Percentiles rank a stretch among this genome's conserved stretches.
Conservation (phyloP, 2,113 vertebrate genomes). For the Heterochromis multidens region DNA sequence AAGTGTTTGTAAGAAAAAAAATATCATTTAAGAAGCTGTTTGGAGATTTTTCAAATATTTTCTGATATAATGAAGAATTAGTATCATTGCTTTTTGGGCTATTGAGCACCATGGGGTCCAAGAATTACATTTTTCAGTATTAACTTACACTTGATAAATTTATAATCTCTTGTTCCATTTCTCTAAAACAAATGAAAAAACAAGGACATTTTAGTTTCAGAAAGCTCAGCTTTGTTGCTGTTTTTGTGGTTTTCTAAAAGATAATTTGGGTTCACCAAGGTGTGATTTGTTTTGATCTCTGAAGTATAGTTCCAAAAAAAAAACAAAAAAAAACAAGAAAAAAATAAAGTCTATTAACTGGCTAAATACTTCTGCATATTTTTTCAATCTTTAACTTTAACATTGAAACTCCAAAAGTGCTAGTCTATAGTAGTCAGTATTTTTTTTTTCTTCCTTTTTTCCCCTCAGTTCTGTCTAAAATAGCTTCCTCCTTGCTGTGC, state of each 20-base stretch:
- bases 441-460: neutral
- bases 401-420: neutral
- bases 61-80: neutral
- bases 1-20: neutral
- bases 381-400: neutral
- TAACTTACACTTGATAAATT: neutral
- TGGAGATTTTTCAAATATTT: neutral
- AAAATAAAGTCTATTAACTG: neutral
- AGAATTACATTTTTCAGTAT: neutral
- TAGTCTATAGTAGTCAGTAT: rapidly evolving
- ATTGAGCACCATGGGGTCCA: neutral
- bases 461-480: neutral
- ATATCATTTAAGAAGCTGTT: neutral
- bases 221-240: neutral
- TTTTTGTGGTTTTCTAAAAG: neutral
- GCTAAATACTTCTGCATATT: neutral
- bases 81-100: neutral
- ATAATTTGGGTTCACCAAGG: neutral
- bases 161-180: neutral
- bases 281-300: neutral
- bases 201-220: neutral
- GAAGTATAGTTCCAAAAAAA: neutral
- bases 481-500: neutral
- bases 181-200: neutral
- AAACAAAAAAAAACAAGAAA: rapidly evolving